These are phyloP conservation scores for Aphidius colemani DNA, from an alignment of 2,888 invertebrate genomes.

Conservation along the genomic window DNA sequence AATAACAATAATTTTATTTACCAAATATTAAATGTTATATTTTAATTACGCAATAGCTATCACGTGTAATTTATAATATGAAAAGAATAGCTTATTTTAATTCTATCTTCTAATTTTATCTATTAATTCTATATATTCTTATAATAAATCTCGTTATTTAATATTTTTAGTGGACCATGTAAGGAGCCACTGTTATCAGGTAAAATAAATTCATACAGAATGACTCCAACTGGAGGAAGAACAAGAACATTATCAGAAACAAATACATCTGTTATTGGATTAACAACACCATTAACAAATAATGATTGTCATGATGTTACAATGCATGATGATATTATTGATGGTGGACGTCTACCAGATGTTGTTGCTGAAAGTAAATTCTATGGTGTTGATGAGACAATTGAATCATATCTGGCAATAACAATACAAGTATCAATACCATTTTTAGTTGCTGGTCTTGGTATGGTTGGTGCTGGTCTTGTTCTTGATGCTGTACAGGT, in stretches of 20 bases:
- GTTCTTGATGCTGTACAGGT: slow-evolving; percentile 76
- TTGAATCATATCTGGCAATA: slow-evolving; percentile 67
- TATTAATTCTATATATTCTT: too few relatives aligned
- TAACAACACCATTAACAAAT: slow-evolving; percentile 36
- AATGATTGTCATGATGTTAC: slow-evolving; percentile 50
- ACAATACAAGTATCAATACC: slow-evolving; percentile 73
- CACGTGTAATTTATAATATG: too few relatives aligned
- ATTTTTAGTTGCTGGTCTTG: slow-evolving; percentile 76
- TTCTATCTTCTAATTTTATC: too few relatives aligned
- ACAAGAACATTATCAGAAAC: slow-evolving; percentile 54
- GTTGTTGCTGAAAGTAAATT: slow-evolving; percentile 64
- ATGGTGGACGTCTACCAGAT: slow-evolving; percentile 63
- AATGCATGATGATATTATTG: slow-evolving; percentile 50
- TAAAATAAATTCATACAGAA: slow-evolving; percentile 48
- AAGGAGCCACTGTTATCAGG: slow-evolving; percentile 52
- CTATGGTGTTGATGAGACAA: slow-evolving; percentile 57
- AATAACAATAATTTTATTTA: too few relatives aligned
- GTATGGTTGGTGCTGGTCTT: slow-evolving; percentile 79
- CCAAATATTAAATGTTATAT: too few relatives aligned
- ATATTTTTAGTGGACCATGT: slow-evolving; percentile 53
- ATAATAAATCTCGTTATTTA: too few relatives aligned
- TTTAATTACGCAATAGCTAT: too few relatives aligned
- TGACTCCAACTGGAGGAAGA: slow-evolving; percentile 54
- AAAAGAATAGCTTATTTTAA: too few relatives aligned
- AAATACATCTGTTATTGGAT: slow-evolving; percentile 37